Percentiles rank a stretch among this genome's conserved stretches.
Evolutionary conservation across 2,113 vertebrate species (phyloP).

Genomic region (Atrichornis clamosus): DNA sequence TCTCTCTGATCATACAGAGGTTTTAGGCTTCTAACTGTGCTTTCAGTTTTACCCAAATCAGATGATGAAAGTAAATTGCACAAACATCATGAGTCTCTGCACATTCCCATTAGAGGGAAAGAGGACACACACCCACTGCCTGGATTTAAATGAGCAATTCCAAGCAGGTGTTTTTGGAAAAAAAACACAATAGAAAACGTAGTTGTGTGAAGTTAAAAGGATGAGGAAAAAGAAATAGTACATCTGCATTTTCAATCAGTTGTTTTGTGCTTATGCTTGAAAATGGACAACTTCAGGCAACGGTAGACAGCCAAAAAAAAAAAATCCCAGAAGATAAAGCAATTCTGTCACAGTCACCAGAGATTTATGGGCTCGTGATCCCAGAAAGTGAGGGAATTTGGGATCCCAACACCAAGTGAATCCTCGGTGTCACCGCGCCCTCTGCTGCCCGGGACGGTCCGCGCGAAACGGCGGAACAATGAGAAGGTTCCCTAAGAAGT

Average conservation of each 20-base stretch:
- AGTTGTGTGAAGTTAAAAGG: background rate
- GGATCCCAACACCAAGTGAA: background rate
- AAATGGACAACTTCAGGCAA: background rate
- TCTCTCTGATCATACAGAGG: background rate
- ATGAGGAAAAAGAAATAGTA: accelerated
- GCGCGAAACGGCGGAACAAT: too few relatives aligned
- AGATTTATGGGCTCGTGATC: background rate
- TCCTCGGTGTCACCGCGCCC: conserved; percentile 46
- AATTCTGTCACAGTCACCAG: background rate
- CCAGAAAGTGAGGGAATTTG: background rate
- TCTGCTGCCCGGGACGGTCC: conserved; percentile 17
- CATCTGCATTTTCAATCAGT: background rate
- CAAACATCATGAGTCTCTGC: background rate
- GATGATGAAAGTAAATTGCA: background rate
- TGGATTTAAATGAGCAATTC: background rate
- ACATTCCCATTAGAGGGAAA: background rate
- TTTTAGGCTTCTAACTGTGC: background rate
- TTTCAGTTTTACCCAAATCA: background rate
- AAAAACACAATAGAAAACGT: background rate
- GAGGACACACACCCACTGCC: background rate
- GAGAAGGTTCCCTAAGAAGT: accelerated
- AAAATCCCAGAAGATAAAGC: background rate
- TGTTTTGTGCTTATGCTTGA: background rate
- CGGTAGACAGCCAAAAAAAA: background rate
- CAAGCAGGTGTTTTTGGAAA: background rate